Conservation (phyloP, 1,140 invertebrate genomes). For the Dendrolimus punctatus region DNA sequence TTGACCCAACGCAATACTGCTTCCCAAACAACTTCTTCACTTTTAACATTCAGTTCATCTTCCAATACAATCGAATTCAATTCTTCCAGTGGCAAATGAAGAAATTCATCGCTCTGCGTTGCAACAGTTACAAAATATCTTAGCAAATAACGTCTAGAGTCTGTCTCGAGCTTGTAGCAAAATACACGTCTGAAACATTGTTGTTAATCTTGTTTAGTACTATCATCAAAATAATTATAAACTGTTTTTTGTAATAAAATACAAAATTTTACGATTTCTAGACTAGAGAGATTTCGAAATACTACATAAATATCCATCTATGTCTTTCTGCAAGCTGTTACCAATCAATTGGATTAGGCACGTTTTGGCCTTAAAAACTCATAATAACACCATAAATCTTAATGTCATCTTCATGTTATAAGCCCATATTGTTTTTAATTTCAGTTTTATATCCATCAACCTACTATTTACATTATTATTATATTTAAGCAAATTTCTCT, state of each 20-base stretch:
- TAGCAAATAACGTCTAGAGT: conserved; percentile 80
- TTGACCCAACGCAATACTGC: conserved; percentile 73
- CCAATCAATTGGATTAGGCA: too few species aligned
- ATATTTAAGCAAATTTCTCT: too few species aligned
- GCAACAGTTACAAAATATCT: conserved; percentile 82
- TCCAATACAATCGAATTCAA: conserved; percentile 80
- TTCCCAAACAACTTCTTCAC: conserved; percentile 74
- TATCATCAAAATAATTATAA: background rate
- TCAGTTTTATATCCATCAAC: too few species aligned
- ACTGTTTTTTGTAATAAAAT: background rate
- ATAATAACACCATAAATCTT: too few species aligned
- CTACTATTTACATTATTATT: too few species aligned
- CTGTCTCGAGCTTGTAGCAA: conserved; percentile 78
- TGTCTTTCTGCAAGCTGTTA: too few species aligned
- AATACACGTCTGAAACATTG: conserved; percentile 75
- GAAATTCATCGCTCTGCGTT: conserved; percentile 80
- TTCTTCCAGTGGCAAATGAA: conserved; percentile 79
- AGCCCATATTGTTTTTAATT: too few species aligned
- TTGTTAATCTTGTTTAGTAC: background rate
- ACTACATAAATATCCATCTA: too few species aligned
- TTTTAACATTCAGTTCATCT: conserved; percentile 82
- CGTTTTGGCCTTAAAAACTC: too few species aligned
- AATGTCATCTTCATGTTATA: too few species aligned
- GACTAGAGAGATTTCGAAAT: too few species aligned
- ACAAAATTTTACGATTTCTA: too few species aligned